These are phyloP conservation scores for Alosa sapidissima DNA, from an alignment of 2,797 vertebrate genomes.

Conservation along the genomic window DNA sequence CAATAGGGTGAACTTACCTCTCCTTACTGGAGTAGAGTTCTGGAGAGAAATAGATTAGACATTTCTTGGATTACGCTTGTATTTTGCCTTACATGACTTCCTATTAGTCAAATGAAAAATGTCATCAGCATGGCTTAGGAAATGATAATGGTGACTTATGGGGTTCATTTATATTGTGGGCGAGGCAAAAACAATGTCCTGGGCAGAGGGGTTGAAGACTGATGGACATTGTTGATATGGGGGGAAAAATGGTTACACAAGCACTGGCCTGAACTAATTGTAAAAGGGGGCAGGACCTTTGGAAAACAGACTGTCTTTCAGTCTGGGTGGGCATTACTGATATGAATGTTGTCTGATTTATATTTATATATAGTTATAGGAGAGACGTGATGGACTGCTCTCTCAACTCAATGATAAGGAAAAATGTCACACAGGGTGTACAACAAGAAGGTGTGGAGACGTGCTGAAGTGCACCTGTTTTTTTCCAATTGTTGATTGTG, in stretches of 20 bases:
- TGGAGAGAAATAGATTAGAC: not conserved
- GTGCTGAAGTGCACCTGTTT: conserved; percentile 4
- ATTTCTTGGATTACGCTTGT: not conserved
- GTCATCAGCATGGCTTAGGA: not conserved
- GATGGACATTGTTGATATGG: conserved; percentile 26
- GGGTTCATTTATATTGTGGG: not conserved
- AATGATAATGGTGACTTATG: not conserved
- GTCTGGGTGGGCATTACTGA: conserved; percentile 2
- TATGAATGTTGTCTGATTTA: not conserved
- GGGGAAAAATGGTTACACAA: conserved; percentile 14
- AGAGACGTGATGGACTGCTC: not conserved
- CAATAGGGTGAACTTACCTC: conserved; percentile 19
- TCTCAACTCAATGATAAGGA: not conserved
- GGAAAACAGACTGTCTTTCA: conserved; percentile 22
- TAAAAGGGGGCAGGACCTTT: not conserved
- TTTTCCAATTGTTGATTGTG: not conserved
- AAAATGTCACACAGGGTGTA: not conserved
- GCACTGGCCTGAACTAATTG: conserved; percentile 25
- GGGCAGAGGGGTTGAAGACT: not conserved
- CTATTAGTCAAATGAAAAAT: not conserved
- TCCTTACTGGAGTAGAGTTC: not conserved
- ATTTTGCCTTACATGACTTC: not conserved
- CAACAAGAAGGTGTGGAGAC: not conserved
- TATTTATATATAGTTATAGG: not conserved
- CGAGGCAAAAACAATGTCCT: not conserved